Evolutionary conservation across 2,797 vertebrate genomes (phyloP), one percentile per base, ranked within the genome.

Genomic region (Acropternis orthonyx): DNA sequence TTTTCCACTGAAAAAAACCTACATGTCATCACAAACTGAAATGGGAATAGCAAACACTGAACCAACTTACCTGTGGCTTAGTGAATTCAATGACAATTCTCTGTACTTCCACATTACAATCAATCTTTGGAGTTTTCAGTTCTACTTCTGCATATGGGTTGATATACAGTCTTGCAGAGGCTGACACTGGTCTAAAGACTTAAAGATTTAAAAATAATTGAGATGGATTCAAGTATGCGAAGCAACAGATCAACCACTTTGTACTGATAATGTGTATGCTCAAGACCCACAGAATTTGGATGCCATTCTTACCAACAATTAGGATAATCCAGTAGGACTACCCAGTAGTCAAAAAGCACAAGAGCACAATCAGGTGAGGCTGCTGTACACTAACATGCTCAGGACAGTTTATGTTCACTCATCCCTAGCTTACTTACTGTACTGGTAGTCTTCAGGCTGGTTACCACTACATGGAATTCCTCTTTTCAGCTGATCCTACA

Each of bases 151-250:
- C 99, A 44, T 97, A 97, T 5, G 99, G 99, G 95, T 99, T 99
- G 93, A 99, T 98, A 96, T 98, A 98, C 26, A 99, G 98, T 95
- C 98, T 99, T 95, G 99, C 99, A 30, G 98, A 99, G 21, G 99
- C 99, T 66, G 99, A 99, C 76, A 99, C 97, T 10, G 99, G 99
- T 97, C 98, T 99, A 94, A 99, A 99, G 97, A 99, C 99, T 99
- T 91, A 17, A 12, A 91, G 11, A 83, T 3, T 21, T 14, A 74
- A 88, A 87, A 89, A 89, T 88, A 44, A 28, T 0, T 7, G 2
- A 93, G 9, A 83, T 39, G 4, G 32, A 44, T 73, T 76, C 83
- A 62, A 61, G 24, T 9, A 19, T 11, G 12, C 27, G 24, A 88
- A 83, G 23, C 1, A 4, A 75, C 32, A 51, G 12, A 81, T 19